Base-by-base conservation (phyloP, 2,113 vertebrate genomes). In the Circaetus cinerascens region DNA sequence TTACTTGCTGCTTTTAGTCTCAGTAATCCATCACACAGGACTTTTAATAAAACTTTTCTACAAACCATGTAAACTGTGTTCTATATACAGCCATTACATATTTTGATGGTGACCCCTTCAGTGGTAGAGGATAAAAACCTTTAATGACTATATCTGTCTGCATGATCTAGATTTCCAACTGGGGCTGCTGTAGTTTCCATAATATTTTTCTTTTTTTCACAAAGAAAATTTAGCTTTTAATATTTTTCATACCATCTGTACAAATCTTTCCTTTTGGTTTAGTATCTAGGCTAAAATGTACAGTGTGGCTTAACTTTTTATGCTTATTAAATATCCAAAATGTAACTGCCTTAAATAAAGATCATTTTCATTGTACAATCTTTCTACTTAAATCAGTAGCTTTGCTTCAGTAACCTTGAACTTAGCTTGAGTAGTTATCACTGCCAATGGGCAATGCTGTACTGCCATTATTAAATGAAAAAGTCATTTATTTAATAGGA, bases 351-450 rank as follows among this genome's bases (percentile, higher is more conserved):
- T 68, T 46, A 74, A 76, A 88, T 73, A 60, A 80, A 88, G 79
- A 41, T 32, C 14, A 77, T 50, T 68, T 80, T 77, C 13, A 23
- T 55, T n/a, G 7, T 68, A 63, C 17, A 63, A 2, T 82, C 29
- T 79, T 78, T 17, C 48, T 41, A 16, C 69, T 90, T 86, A 59
- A 68, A 86, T 86, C 32, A 55, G 27, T 36, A 66, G 45, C 36
- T 91, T 78, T 91, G 36, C 59, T 87, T 80, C 80, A 74, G 10
- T 80, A 95, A 91, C 73, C 41, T 84, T 94, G 80, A 91, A 66
- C 46, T 87, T 91, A 41, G 38, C 36, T 69, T 50, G 56, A 78
- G 27, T 41, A 90, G 77, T 62, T 78, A 27, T 25, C 9, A 7
- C 40, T 95, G 77, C 55, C 27, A 77, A 6, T 73, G 67, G 56